Conservation (phyloP, 2,888 invertebrate genomes). For the Eulithis prunata region DNA sequence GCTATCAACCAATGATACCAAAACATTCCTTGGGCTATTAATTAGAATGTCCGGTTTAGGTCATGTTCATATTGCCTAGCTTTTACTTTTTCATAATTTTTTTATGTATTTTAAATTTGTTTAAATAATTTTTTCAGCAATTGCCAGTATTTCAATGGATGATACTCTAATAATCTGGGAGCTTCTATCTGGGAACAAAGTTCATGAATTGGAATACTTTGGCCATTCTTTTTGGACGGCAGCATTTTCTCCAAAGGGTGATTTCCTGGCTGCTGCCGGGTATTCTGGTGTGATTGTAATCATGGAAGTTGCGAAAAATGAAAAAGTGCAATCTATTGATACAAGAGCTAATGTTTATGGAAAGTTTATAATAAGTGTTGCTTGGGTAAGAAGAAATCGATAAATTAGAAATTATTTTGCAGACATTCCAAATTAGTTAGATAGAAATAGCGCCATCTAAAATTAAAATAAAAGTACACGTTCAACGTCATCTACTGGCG, state of each 20-base stretch:
- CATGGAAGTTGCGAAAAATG: conserved; percentile 87
- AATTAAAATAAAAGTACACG: background rate
- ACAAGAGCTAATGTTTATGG: conserved; percentile 87
- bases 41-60: no score
- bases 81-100: background rate
- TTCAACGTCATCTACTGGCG: background rate
- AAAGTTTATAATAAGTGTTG: conserved; percentile 95
- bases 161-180: conserved; percentile 97
- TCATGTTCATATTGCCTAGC: no score
- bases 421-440: no score
- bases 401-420: no score
- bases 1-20: no score
- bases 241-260: conserved; percentile 95
- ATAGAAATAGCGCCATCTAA: conserved; percentile 1
- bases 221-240: conserved; percentile 97
- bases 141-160: conserved; percentile 96
- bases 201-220: conserved; percentile 92
- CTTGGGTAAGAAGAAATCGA: conserved; percentile 88
- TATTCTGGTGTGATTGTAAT: conserved; percentile 94
- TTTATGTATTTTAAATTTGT: no score
- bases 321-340: conserved; percentile 91
- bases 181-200: conserved; percentile 91
- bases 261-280: conserved; percentile 94
- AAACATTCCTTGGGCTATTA: no score
- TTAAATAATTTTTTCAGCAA: conserved; percentile 80